Percentiles rank a stretch among this genome's conserved stretches.
Evolutionary conservation across 2,113 vertebrate genomes (phyloP).

Genomic region (Lamprotornis superbus): DNA sequence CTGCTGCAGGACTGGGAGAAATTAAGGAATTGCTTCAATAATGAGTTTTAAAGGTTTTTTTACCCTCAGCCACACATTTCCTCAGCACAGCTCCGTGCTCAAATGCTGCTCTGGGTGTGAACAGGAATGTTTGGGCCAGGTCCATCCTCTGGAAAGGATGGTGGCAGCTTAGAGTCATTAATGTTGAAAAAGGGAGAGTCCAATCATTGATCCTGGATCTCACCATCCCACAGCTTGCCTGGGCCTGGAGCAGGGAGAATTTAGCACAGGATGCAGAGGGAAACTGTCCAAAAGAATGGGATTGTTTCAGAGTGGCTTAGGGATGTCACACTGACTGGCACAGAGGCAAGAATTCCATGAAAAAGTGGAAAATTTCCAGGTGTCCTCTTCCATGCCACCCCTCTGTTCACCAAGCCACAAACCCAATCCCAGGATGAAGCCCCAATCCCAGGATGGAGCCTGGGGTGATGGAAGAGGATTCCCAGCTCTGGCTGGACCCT

Average conservation of each 20-base stretch:
- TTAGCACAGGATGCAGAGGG: rapidly evolving
- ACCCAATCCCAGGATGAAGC: background rate
- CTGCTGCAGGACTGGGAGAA: background rate
- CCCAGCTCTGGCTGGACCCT: background rate
- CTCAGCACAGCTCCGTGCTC: background rate
- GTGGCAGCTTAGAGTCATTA: rapidly evolving
- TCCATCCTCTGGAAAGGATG: background rate
- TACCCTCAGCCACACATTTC: background rate
- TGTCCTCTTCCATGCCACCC: background rate
- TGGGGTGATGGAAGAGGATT: background rate
- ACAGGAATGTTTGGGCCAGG: background rate
- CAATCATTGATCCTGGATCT: background rate
- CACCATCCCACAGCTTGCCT: background rate
- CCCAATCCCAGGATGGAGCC: background rate
- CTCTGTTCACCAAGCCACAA: rapidly evolving
- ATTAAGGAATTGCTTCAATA: background rate
- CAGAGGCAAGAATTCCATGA: background rate
- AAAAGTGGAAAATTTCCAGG: background rate
- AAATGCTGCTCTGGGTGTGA: background rate
- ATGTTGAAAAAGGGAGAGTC: background rate
- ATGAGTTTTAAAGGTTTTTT: background rate
- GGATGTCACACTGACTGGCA: rapidly evolving
- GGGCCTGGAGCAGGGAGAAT: background rate
- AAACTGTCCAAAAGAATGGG: rapidly evolving
- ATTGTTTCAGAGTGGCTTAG: rapidly evolving